Evolutionary conservation across 92 coral and sea anemone species (phyloP).

Genomic region (Anthopleura xanthogrammica): DNA sequence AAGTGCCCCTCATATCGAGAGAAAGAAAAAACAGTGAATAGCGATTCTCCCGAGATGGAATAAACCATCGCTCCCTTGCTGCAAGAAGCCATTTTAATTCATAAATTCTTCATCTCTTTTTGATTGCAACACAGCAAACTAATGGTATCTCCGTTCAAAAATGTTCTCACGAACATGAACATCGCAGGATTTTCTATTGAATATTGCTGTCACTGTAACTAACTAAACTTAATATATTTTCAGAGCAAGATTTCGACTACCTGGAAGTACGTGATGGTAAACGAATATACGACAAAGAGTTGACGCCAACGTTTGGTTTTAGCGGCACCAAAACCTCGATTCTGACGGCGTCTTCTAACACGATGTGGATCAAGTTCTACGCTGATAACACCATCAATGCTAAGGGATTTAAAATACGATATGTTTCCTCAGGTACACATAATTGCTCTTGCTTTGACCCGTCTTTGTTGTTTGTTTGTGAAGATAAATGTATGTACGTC

Average conservation of each 20-base stretch:
- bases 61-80: no score
- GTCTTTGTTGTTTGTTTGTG: no score
- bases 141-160: no score
- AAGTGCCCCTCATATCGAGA: no score
- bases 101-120: no score
- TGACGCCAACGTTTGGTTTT: conserved; percentile 58
- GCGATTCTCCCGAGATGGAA: no score
- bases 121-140: no score
- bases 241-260: conserved; percentile 40
- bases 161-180: no score
- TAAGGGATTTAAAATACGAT: conserved; percentile 63
- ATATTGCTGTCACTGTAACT: neutral
- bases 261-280: conserved; percentile 62
- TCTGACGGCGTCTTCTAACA: conserved; percentile 56
- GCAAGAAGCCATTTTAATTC: no score
- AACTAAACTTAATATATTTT: neutral
- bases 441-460: neutral
- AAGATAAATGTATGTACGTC: neutral
- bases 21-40: no score
- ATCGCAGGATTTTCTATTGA: no score
- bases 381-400: conserved; percentile 38
- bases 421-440: conserved; percentile 44
- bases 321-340: conserved; percentile 34
- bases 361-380: conserved; percentile 69
- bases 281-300: conserved; percentile 35